A percentile compares a stretch with the other conserved stretches of the same genome.
Evolutionary conservation across 2,797 vertebrate genomes (phyloP).

Genomic region (Chromis chromis): DNA sequence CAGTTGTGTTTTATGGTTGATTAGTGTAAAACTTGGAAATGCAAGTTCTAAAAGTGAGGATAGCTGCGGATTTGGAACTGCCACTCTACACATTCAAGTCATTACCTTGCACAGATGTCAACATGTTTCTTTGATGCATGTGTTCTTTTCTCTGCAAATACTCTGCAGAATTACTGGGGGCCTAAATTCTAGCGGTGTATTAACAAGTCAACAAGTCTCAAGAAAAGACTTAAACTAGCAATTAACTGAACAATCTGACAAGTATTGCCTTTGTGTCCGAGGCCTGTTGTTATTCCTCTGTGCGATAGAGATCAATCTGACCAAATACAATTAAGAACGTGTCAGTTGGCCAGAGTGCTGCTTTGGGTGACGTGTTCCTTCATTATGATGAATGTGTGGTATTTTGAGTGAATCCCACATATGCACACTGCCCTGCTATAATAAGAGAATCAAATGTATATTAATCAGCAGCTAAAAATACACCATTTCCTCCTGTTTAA

Average conservation of each 20-base stretch:
- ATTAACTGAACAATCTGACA: background rate
- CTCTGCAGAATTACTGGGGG: background rate
- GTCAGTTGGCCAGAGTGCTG: background rate
- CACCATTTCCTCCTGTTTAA: background rate
- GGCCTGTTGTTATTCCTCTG: background rate
- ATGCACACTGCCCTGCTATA: background rate
- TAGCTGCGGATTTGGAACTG: too few species aligned
- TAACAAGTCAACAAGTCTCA: background rate
- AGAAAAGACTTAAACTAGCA: background rate
- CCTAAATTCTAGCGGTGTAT: background rate
- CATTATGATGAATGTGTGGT: background rate
- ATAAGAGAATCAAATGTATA: constrained; percentile 1
- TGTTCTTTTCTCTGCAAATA: background rate
- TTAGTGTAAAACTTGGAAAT: constrained; percentile 39
- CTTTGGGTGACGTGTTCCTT: background rate
- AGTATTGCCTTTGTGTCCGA: background rate
- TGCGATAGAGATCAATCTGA: background rate
- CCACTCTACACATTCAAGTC: background rate
- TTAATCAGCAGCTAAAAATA: background rate
- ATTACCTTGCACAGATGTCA: background rate
- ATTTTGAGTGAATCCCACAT: background rate
- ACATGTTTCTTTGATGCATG: background rate
- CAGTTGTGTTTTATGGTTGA: constrained; percentile 8
- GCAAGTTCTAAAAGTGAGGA: constrained; percentile 12
- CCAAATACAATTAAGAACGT: background rate